Conservation (phyloP, 2,797 vertebrate species). For the Anguilla pacifica region DNA sequence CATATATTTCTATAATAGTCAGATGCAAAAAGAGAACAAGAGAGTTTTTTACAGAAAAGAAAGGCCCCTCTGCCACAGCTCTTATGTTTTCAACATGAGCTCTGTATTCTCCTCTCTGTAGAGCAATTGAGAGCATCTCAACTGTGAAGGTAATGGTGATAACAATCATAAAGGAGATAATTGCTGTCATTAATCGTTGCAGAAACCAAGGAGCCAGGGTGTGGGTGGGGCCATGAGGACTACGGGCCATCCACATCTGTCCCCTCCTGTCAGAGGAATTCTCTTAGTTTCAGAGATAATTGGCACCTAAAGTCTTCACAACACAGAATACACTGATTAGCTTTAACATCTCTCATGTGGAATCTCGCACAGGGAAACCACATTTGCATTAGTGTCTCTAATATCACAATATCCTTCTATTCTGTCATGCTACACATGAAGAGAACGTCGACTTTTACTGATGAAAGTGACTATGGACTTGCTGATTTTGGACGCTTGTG, state of each 20-base stretch:
- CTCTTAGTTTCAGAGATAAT: not conserved
- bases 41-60: not conserved
- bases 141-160: not conserved
- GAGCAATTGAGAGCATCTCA: not conserved
- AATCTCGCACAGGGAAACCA: not conserved
- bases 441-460: too few relatives aligned
- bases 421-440: too few relatives aligned
- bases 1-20: too few relatives aligned
- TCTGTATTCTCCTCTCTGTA: not conserved
- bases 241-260: not conserved
- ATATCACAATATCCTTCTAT: too few relatives aligned
- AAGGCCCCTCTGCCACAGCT: not conserved
- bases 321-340: not conserved
- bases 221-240: not conserved
- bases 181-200: not conserved
- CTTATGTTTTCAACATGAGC: too few relatives aligned
- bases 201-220: not conserved
- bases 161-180: not conserved
- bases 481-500: too few relatives aligned
- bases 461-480: too few relatives aligned
- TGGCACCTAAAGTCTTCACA: not conserved
- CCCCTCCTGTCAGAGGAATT: not conserved
- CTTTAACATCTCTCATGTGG: not conserved
- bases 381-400: not conserved
- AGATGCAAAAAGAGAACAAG: too few relatives aligned